Percentiles rank a stretch among this genome's conserved stretches.
Conservation (phyloP, 2,113 vertebrate genomes). For the Vombatus ursinus region DNA sequence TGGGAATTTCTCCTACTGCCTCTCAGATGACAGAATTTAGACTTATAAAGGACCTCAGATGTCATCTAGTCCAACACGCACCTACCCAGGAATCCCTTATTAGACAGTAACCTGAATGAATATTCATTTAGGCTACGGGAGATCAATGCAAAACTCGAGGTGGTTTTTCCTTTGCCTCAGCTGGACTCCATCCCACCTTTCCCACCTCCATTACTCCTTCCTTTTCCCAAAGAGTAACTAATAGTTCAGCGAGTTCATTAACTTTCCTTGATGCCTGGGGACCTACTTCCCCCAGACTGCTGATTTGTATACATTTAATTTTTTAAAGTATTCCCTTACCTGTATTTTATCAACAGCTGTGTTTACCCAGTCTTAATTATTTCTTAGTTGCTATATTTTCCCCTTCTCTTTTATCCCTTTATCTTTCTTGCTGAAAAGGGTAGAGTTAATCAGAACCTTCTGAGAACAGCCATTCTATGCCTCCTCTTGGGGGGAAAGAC, state of each 20-base stretch:
- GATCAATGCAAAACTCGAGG: neutral
- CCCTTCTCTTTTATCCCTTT: conserved; percentile 11
- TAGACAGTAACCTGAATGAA: neutral
- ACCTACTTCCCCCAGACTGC: conserved; percentile 25
- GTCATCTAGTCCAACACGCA: neutral
- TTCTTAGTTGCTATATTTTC: conserved; percentile 30
- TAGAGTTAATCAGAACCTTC: conserved; percentile 11
- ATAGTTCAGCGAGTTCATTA: conserved; percentile 45
- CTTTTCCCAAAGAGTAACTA: conserved; percentile 41
- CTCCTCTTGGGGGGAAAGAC: neutral
- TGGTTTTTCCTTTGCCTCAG: neutral
- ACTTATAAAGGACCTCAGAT: neutral
- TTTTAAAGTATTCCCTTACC: conserved; percentile 60
- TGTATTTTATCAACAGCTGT: conserved; percentile 57
- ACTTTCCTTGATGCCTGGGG: neutral
- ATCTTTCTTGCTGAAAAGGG: conserved; percentile 48
- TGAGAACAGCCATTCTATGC: neutral
- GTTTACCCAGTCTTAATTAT: conserved; percentile 46
- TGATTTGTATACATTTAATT: conserved; percentile 48
- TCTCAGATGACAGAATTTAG: neutral
- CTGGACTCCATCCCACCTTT: neutral
- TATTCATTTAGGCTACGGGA: neutral
- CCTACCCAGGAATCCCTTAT: neutral
- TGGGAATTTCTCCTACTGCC: neutral
- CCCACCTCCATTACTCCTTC: neutral